Conservation (phyloP, 2,888 invertebrate genomes). For the Brenthis daphne region DNA sequence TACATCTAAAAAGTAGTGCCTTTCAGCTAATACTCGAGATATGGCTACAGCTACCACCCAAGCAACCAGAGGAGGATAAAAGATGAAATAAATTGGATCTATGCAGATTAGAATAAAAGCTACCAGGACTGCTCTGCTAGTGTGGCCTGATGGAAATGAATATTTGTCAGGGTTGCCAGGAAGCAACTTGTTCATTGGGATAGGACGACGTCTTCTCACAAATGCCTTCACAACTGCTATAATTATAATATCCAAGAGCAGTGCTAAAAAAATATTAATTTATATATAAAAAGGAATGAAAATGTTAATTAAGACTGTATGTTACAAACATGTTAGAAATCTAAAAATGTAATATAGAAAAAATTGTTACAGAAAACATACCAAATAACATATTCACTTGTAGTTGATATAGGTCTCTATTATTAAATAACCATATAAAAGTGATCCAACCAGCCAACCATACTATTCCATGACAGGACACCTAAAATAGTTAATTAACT, state of each 20-base stretch:
- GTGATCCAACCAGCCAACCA: conserved; percentile 91
- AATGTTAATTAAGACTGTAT: too few relatives aligned
- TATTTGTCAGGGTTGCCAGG: conserved; percentile 93
- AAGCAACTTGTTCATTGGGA: conserved; percentile 85
- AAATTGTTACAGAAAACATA: conserved; percentile 59
- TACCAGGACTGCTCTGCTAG: conserved; percentile 91
- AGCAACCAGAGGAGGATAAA: conserved; percentile 84
- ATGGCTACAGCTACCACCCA: conserved; percentile 90
- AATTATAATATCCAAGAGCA: conserved; percentile 90
- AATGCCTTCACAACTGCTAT: conserved; percentile 90
- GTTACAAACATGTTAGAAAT: too few relatives aligned
- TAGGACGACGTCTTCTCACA: conserved; percentile 89
- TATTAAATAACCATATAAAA: conserved; percentile 89
- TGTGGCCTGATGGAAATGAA: conserved; percentile 97
- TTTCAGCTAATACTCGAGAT: conserved; percentile 90
- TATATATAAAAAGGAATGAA: conserved; percentile 1
- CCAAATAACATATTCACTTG: conserved; percentile 94
- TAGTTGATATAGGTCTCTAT: conserved; percentile 86
- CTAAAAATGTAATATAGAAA: neutral
- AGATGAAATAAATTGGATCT: conserved; percentile 83
- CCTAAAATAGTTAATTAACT: conserved; percentile 65
- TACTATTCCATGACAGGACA: conserved; percentile 93
- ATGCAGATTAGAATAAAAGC: conserved; percentile 86
- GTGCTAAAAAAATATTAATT: conserved; percentile 80
- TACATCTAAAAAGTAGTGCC: conserved; percentile 95